These are phyloP conservation scores for Pristionchus exspectatus DNA, from an alignment of 2,888 invertebrate genomes.

Conservation along the genomic window DNA sequence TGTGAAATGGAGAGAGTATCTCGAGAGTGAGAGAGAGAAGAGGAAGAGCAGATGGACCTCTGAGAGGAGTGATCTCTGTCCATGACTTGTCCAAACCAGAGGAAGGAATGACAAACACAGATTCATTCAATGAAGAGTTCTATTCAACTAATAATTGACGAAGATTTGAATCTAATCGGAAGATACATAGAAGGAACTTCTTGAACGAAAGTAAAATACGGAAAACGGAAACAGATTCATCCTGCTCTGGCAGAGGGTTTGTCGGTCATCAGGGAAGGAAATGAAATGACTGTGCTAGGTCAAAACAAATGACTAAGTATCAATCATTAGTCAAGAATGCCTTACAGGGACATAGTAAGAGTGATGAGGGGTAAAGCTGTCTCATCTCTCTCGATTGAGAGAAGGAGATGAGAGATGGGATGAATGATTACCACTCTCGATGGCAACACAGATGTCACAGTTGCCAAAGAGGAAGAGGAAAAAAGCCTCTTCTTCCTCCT, in stretches of 20 bases:
- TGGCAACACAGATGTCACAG: neutral
- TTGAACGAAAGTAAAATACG: neutral
- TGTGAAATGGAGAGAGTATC: neutral
- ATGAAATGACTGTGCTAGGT: neutral
- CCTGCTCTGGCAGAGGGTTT: neutral
- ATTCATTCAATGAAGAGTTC: neutral
- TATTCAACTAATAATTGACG: neutral
- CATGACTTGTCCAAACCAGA: neutral
- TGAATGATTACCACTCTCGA: slow-evolving; percentile 5
- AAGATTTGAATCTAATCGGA: neutral
- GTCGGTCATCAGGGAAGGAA: neutral
- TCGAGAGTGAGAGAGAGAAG: neutral
- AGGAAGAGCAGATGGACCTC: neutral
- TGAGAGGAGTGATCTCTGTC: slow-evolving; percentile 44
- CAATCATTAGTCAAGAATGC: neutral
- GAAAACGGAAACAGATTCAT: neutral
- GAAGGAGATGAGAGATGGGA: neutral
- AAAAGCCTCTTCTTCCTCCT: neutral
- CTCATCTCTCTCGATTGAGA: neutral
- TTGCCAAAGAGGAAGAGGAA: neutral
- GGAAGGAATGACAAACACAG: neutral
- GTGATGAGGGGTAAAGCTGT: neutral
- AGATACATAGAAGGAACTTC: neutral
- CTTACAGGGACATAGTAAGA: neutral
- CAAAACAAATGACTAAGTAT: neutral